Percentiles rank a stretch among this genome's conserved stretches.
Conservation (phyloP, 1,140 invertebrate genomes). For the Epicauta chinensis region DNA sequence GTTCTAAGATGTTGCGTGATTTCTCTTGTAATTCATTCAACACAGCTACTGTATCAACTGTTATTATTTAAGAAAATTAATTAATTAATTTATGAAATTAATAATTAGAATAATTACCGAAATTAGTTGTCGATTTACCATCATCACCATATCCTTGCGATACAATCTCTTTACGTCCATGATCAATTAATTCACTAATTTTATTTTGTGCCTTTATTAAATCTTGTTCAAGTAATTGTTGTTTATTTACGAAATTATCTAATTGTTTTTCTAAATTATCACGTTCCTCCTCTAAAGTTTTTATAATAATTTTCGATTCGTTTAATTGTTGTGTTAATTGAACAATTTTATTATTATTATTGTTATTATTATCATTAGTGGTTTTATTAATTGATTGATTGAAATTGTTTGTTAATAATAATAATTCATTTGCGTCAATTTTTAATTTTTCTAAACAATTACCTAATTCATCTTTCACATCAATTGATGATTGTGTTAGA, state of each 20-base stretch:
- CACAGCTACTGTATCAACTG: conserved; percentile 28
- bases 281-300: conserved; percentile 48
- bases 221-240: conserved; percentile 48
- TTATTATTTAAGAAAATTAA: background rate
- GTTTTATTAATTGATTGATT: background rate
- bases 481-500: conserved; percentile 44
- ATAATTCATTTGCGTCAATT: conserved; percentile 58
- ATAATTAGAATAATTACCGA: background rate
- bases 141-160: conserved; percentile 57
- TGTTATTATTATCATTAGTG: background rate
- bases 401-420: conserved; percentile 51
- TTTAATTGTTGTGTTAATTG: conserved; percentile 26
- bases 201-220: conserved; percentile 51
- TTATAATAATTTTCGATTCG: conserved; percentile 45
- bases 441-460: conserved; percentile 58
- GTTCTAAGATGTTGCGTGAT: conserved; percentile 47
- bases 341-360: conserved; percentile 2
- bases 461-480: conserved; percentile 54
- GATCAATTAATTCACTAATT: conserved; percentile 50
- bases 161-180: conserved; percentile 54
- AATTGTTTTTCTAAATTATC: conserved; percentile 52
- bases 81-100: background rate
- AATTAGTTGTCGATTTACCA: background rate
- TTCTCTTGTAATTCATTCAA: conserved; percentile 43
- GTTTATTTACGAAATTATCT: conserved; percentile 48